Evolutionary conservation across 2,797 vertebrate genomes (phyloP), one percentile per base, ranked within the genome.

Genomic region (Rhynchonycteris naso): DNA sequence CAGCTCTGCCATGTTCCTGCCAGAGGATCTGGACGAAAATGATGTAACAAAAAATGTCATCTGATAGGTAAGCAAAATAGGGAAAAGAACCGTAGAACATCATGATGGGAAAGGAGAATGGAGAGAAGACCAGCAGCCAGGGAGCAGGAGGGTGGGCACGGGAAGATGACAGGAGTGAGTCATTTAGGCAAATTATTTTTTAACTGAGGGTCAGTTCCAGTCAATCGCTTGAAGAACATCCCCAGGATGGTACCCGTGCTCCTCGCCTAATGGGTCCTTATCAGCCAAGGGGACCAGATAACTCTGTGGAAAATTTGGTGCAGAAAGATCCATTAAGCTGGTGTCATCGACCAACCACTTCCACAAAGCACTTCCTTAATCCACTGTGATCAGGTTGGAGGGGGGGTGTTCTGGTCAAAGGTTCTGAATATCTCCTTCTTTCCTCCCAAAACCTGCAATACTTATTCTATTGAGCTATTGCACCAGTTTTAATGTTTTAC

Each of bases 291-390:
- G 74, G 52, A 35, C 52, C 65, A 56, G 12, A 8, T 22, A n/a
- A n/a, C 50, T 54, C 50, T 2, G 7, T 54, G 99, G 99, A 99
- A 98, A 99, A 98, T 99, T 99, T 98, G 99, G 97, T 97, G 98
- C 99, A 98, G 99, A 99, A 98, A 99, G 98, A 99, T 99, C 97
- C 99, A 98, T 97, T 99, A 99, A 98, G 99, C 99, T 95, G 99
- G 99, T 97, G 99, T 99, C 98, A 99, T 99, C 91, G 99, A 99
- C 98, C 99, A 99, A 99, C 93, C 95, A 95, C 96, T 95, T 97
- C 97, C 92, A 94, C 95, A 97, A 92, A 98, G 95, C 98, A 98
- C 98, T 97, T 97, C 97, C 97, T 97, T 98, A 98, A 97, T 96
- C 92, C 94, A 58, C 94, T 97, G 94, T 94, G 98, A 98, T 98